phyloP scores from a whole-genome alignment of 2,797 vertebrate species.

The Fistularia commersonii region DNA sequence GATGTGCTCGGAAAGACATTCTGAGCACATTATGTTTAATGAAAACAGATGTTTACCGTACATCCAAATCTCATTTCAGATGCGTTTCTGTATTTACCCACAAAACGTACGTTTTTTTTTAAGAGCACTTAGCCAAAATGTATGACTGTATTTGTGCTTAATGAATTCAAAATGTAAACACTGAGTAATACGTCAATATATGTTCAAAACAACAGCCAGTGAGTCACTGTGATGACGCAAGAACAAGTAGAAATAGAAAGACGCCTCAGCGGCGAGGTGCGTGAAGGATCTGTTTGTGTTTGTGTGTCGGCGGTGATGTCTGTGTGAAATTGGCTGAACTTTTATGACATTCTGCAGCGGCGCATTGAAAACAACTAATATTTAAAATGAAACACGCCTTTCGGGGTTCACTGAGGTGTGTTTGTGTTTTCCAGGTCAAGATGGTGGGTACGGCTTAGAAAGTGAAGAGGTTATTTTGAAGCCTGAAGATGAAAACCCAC shows the following conservation, averaged over 20 bases:
- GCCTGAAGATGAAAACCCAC: slow-evolving; percentile 79
- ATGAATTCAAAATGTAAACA: slow-evolving; percentile 38
- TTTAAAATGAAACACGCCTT: slow-evolving; percentile 31
- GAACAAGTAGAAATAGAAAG: slow-evolving; percentile 65
- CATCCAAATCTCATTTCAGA: slow-evolving; percentile 10
- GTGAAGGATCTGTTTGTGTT: slow-evolving; percentile 23
- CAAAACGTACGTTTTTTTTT: no score
- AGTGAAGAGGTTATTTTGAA: slow-evolving; percentile 73
- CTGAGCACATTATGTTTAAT: no score
- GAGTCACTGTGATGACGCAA: slow-evolving; percentile 68
- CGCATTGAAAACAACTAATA: slow-evolving; percentile 34
- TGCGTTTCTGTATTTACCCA: slow-evolving; percentile 22
- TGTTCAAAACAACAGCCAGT: slow-evolving; percentile 4
- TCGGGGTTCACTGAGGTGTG: slow-evolving; percentile 22
- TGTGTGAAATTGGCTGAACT: slow-evolving; percentile 29
- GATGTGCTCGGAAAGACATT: no score
- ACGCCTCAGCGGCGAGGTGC: slow-evolving; percentile 36
- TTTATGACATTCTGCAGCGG: slow-evolving; percentile 42
- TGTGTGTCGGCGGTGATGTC: slow-evolving; percentile 9
- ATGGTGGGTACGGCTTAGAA: slow-evolving; percentile 73
- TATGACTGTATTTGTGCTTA: no score
- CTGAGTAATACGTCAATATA: slow-evolving; percentile 38
- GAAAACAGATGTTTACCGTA: slow-evolving; percentile 8
- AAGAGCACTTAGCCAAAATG: no score
- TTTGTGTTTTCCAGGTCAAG: slow-evolving; percentile 66